These are phyloP conservation scores for Dicycla oo DNA, from an alignment of 2,888 invertebrate genomes.

Conservation along the genomic window DNA sequence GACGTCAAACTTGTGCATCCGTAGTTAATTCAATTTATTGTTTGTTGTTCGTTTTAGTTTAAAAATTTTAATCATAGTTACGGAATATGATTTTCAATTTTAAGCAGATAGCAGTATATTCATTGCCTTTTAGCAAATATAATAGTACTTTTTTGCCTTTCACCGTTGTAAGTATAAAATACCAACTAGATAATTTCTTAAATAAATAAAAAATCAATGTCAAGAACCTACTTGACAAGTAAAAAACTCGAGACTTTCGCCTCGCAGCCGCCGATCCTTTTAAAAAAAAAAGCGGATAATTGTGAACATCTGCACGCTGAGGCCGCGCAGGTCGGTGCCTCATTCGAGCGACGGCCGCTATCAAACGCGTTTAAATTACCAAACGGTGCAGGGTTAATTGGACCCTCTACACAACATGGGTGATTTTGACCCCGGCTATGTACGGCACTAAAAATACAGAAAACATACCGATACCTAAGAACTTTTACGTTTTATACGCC, in stretches of 20 bases:
- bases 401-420: conserved; percentile 36
- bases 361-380: conserved; percentile 75
- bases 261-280: conserved; percentile 66
- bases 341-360: conserved; percentile 67
- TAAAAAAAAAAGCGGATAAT: conserved; percentile 76
- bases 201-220: conserved; percentile 36
- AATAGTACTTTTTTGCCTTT: not conserved
- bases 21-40: conserved; percentile 42
- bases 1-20: conserved; percentile 47
- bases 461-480: conserved; percentile 17
- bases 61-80: not conserved
- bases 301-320: conserved; percentile 83
- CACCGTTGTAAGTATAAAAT: not conserved
- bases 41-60: conserved; percentile 9
- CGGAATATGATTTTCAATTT: not conserved
- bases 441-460: conserved; percentile 33
- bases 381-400: conserved; percentile 66
- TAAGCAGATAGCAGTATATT: not conserved
- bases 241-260: conserved; percentile 70
- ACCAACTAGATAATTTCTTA: conserved; percentile 1
- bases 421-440: conserved; percentile 22
- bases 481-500: conserved; percentile 32
- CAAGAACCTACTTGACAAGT: conserved; percentile 64
- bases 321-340: conserved; percentile 68
- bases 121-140: not conserved